Base-by-base conservation (phyloP, 2,888 invertebrate species). In the Brenthis hecate region DNA sequence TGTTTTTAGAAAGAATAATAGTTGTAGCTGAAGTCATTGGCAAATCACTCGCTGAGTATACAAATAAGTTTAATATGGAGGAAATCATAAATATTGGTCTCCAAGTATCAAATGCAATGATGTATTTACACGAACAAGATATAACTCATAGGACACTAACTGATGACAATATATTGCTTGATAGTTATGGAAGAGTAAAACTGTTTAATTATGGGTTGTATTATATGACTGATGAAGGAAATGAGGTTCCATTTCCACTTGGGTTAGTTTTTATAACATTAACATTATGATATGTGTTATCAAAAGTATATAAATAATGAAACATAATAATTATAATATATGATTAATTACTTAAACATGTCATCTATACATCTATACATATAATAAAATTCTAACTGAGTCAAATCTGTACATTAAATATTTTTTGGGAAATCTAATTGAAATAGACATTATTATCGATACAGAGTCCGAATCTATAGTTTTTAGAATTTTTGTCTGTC, bases 171-270 rank as follows among this genome's bases (percentile, higher is more conserved):
- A 96, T 99, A 76, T 89, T 98, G 14, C 82, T 98, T 51, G 96
- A 97, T 81, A 92, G 92, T 56, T 91, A 94, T 80, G 95, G 95
- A 54, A 94, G 95, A 81, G 95, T 97, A 0, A 98, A 98, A 83
- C 85, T 99, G 50, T 97, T 97, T 78, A 98, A 98, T 87, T 99
- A 97, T 93, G 99, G 99, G n/a, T 89, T 99, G 76, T 98, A 96
- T 86, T 95, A 96, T 78, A 98, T 99, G 96, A 98, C 98, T 16
- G 96, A 96, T 76, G 94, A 94, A 81, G 98, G 98, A 14, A 95
- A 94, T 80, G 95, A 97, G 84, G 98, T 99, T 2, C 95, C 97
- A 14, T 99, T 99, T 94, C 98, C 99, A 70, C 94, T 97, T 76
- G 96, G 97, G 95, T 96, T 91, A 87, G 94, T 85, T 71, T 56